Evolutionary conservation across 2,888 invertebrate genomes (phyloP), one percentile per base, ranked within the genome.

Genomic region (Pasiphila rectangulata): DNA sequence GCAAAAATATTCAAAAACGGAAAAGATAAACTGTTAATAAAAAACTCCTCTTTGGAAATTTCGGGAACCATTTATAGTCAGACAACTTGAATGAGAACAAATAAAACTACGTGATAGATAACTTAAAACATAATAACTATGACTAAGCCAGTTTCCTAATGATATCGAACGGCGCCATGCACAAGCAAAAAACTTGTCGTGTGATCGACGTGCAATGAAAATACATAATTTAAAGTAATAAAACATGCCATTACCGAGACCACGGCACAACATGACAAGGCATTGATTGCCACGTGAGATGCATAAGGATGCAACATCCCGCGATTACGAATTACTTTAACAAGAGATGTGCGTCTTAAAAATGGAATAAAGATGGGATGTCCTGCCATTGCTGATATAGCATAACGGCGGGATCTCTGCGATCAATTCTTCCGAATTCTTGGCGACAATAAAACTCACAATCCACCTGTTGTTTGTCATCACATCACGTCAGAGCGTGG

Each of bases 111-210:
- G 21, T 23, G 21, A 40, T 16, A 40, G 21, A 40, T 16, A 40
- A 19, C 23, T 24, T 2, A 32, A 32, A 32, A 32, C 17, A 16
- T 17, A 9, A 9, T 16, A 4, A 19, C 15, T 42, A 52, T 58
- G 59, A 54, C 52, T 57, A 42, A 54, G 43, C 15, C 40, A 38
- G 46, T 43, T 64, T 59, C 53, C 59, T 54, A 55, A 62, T 60
- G 55, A 64, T 66, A 69, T 66, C 62, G 63, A 66, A 63, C 70
- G 76, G 75, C 78, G 75, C 72, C 71, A 60, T 47, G 43, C 48
- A 54, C 51, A 59, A 51, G 61, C 61, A 69, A 72, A 78, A 72
- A 75, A 69, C 52, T 60, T 57, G 65, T 53, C 65, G 60, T 64
- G 56, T 66, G 67, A 72, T 71, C 71, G 72, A 69, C 64, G 68